These are phyloP conservation scores for Daubentonia madagascariensis DNA, from an alignment of 2,113 vertebrate species.

Conservation along the genomic window DNA sequence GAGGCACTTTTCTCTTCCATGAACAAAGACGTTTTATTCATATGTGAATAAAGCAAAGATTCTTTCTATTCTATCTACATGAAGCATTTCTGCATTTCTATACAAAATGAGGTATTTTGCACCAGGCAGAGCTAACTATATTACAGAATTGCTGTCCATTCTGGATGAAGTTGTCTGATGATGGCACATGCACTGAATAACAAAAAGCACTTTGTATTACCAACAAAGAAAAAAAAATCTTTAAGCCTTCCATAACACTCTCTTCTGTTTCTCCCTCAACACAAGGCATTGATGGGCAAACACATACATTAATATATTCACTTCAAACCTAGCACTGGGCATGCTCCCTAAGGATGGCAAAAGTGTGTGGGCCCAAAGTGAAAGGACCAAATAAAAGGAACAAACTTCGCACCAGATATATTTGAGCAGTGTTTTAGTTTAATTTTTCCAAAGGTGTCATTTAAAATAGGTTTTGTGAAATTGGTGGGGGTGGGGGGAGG, in stretches of 20 bases:
- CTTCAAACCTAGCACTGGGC: background rate
- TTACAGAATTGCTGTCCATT: slow-evolving; percentile 51
- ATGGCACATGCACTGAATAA: slow-evolving; percentile 60
- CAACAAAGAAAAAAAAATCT: background rate
- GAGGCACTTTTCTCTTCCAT: slow-evolving; percentile 46
- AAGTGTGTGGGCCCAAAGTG: background rate
- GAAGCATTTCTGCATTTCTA: slow-evolving; percentile 73
- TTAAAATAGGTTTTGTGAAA: background rate
- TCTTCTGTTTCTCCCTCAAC: background rate
- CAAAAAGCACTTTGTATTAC: slow-evolving; percentile 79
- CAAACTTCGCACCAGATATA: background rate
- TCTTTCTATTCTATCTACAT: slow-evolving; percentile 63
- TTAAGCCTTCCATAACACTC: slow-evolving; percentile 65
- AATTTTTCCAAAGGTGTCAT: background rate
- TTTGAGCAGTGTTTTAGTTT: background rate
- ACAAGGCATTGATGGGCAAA: background rate
- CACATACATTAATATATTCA: background rate
- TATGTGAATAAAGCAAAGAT: slow-evolving; percentile 71
- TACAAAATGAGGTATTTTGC: slow-evolving; percentile 75
- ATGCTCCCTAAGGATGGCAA: background rate
- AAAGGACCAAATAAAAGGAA: background rate
- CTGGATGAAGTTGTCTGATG: slow-evolving; percentile 67
- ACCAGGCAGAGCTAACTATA: slow-evolving; percentile 79
- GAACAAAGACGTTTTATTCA: slow-evolving; percentile 80
- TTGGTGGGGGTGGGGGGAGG: too few species aligned